Percentiles rank a stretch among this genome's conserved stretches.
Conservation (phyloP, 1,140 invertebrate species). For the Paraescarpia echinospica region DNA sequence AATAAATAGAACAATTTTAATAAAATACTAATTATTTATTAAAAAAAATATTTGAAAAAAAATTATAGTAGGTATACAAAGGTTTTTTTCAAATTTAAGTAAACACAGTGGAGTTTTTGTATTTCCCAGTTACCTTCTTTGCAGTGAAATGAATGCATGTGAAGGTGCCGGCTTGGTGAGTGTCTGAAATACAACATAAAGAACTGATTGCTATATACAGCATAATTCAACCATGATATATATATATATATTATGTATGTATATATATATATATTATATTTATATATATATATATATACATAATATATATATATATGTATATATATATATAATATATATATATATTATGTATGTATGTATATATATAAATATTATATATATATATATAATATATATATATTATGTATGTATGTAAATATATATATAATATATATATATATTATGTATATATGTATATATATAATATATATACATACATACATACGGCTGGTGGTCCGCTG, state of each 20-base stretch:
- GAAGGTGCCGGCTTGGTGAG: background rate
- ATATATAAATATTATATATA: too few relatives aligned
- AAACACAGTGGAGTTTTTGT: background rate
- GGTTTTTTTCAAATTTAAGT: background rate
- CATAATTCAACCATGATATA: background rate
- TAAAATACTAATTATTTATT: background rate
- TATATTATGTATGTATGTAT: too few relatives aligned
- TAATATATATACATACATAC: too few relatives aligned
- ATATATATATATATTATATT: too few relatives aligned
- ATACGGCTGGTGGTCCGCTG: too few relatives aligned
- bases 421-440: too few relatives aligned
- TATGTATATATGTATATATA: too few relatives aligned
- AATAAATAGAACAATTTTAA: background rate
- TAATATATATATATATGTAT: background rate
- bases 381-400: too few relatives aligned
- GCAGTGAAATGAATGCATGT: background rate
- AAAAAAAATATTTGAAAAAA: background rate
- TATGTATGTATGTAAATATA: too few relatives aligned
- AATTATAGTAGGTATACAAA: background rate
- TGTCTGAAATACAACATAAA: background rate
- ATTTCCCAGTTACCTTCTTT: background rate
- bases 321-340: too few relatives aligned
- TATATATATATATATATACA: background rate
- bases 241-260: background rate
- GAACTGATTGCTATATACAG: background rate